Evolutionary conservation across 2,797 vertebrate species (phyloP), one percentile per base, ranked within the genome.

Genomic region (Echeneis naucrates): DNA sequence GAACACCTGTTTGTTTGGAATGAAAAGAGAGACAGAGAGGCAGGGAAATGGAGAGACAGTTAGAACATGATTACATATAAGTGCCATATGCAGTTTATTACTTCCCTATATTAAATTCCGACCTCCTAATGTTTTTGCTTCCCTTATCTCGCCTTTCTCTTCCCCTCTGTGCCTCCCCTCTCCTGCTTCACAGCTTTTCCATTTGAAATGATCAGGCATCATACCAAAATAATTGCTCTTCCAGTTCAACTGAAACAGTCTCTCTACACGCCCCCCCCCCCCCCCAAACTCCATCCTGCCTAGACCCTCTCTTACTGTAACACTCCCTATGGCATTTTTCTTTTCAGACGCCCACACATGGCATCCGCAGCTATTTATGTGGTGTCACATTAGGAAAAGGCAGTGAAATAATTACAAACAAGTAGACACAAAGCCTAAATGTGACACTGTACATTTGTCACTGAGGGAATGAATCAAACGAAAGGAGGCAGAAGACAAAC

Each of bases 191-290:
- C 56, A 58, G 5, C 54, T 74, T 75, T 50, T 65, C 68, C 68
- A 71, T 75, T 69, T 2, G 45, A 75, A 65, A 58, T 72, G 73
- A 82, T 74, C 74, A 82, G 58, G 62, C 69, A 69, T 82, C 51
- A 33, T 38, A 62, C 64, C 66, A 82, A 58, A 85, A 72, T 76
- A 53, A 83, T 78, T 64, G 77, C 66, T 84, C 83, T 75, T 80
- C 62, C 57, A 73, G 70, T 80, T 87, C 72, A 76, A 57, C 63
- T 79, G 19, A 42, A 70, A 37, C 62, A 53, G 38, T 33, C 14
- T 35, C 51, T 51, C 57, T 48, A 8, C 30, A 5, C 7, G 14
- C 26, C 24, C 23, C 12, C 50, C 11, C 21, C 32, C 45, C 9
- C 42, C n/a, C n/a, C n/a, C n/a, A n/a, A 30, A 3, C 30, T 6